Conservation (phyloP, 2,888 invertebrate genomes). For the Agrochola circellaris region DNA sequence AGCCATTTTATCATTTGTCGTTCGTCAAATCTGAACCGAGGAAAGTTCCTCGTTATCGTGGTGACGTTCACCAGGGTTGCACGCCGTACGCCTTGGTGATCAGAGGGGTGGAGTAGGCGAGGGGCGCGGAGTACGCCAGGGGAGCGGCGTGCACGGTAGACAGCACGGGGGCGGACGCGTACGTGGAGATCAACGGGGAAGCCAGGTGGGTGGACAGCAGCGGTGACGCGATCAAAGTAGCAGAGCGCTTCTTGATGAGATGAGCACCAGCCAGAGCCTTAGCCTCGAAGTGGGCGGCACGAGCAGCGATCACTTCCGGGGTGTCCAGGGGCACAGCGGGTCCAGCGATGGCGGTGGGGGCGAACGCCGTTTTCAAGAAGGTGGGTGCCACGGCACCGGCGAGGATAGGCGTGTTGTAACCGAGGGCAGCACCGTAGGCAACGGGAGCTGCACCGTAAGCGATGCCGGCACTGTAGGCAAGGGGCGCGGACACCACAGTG, state of each 20-base stretch:
- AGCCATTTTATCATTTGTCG: constrained; percentile 72
- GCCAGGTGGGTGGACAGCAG: constrained; percentile 63
- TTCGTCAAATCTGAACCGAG: constrained; percentile 80
- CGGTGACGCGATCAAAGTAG: constrained; percentile 66
- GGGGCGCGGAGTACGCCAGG: constrained; percentile 76
- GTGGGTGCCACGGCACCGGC: constrained; percentile 33
- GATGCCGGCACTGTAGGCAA: constrained; percentile 76
- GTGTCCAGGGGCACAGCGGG: constrained; percentile 82
- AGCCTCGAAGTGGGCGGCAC: constrained; percentile 83
- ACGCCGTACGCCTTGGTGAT: constrained; percentile 80
- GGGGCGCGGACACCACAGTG: constrained; percentile 73
- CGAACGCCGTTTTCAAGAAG: constrained; percentile 57
- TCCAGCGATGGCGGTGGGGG: constrained; percentile 68
- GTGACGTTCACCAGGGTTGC: constrained; percentile 82
- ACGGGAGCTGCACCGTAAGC: constrained; percentile 73
- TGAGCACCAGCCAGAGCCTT: constrained; percentile 82
- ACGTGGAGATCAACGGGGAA: constrained; percentile 76
- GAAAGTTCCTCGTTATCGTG: constrained; percentile 75
- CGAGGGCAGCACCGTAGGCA: constrained; percentile 69
- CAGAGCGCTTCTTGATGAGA: constrained; percentile 85
- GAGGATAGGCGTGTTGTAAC: constrained; percentile 73
- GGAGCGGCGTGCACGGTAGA: constrained; percentile 76
- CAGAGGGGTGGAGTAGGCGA: constrained; percentile 75
- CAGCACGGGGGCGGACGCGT: constrained; percentile 73
- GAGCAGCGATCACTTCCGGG: constrained; percentile 84